phyloP scores from a whole-genome alignment of 2,888 invertebrate genomes.

The Digitonthophagus gazella region DNA sequence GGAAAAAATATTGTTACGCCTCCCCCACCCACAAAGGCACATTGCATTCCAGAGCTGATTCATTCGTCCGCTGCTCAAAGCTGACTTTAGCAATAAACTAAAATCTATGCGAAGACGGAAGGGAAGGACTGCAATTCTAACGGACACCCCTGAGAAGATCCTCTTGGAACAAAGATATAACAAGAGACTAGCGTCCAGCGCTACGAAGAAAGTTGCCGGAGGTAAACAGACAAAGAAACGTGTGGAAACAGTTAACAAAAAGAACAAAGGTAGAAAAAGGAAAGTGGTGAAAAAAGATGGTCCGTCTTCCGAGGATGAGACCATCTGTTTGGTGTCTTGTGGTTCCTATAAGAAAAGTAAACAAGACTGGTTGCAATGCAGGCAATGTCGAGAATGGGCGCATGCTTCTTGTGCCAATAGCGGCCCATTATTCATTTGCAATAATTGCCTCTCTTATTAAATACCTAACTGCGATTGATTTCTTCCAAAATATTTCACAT shows the following conservation, averaged over 20 bases:
- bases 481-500: not conserved
- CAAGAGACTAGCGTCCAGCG: not conserved
- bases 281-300: not conserved
- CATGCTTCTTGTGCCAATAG: constrained; percentile 3
- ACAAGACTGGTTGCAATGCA: constrained; percentile 3
- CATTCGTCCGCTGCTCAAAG: not conserved
- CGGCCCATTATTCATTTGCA: not conserved
- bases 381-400: constrained; percentile 5
- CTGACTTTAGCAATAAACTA: constrained; percentile 1
- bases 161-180: not conserved
- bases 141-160: constrained; percentile 1
- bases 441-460: constrained; percentile 3
- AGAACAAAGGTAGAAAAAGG: constrained; percentile 3
- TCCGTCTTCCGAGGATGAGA: constrained; percentile 6
- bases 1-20: not conserved
- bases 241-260: not conserved
- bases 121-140: constrained; percentile 3
- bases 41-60: not conserved
- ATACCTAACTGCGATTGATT: not conserved
- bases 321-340: constrained; percentile 5
- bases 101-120: not conserved
- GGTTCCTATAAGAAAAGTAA: constrained; percentile 1
- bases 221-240: constrained; percentile 3
- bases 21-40: not conserved
- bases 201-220: not conserved